Percentiles rank a stretch among this genome's conserved stretches.
Conservation (phyloP, 2,888 invertebrate genomes). For the Eupithecia abbreviata region DNA sequence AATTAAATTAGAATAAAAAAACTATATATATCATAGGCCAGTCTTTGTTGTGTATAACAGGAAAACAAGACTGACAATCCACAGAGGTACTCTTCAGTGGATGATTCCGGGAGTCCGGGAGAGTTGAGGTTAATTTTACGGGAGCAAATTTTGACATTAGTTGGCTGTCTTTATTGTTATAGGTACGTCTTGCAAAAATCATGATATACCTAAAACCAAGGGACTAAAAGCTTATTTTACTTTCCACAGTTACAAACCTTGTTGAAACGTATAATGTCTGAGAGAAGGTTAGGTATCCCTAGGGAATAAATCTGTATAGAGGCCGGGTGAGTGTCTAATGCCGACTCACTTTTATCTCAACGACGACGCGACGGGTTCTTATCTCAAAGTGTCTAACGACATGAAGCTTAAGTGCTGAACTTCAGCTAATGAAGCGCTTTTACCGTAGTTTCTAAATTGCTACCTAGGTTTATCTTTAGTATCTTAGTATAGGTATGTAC, state of each 20-base stretch:
- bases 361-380: background rate
- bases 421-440: background rate
- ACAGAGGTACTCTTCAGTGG: too few relatives aligned
- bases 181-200: background rate
- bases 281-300: background rate
- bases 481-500: background rate
- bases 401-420: background rate
- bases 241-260: background rate
- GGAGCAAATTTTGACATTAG: too few relatives aligned
- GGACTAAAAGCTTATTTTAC: background rate
- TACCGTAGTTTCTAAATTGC: background rate
- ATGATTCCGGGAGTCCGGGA: too few relatives aligned
- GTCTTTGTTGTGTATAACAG: too few relatives aligned
- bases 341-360: background rate
- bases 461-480: background rate
- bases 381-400: background rate
- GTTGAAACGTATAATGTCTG: background rate
- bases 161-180: too few relatives aligned
- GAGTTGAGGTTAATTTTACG: too few relatives aligned
- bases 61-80: too few relatives aligned
- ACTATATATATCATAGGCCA: too few relatives aligned
- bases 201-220: background rate
- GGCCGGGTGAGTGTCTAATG: background rate
- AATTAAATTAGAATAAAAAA: too few relatives aligned
- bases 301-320: background rate